A percentile compares a stretch with the other conserved stretches of the same genome.
phyloP scores from a whole-genome alignment of 2,888 invertebrate species.

The Eupithecia subfuscata region DNA sequence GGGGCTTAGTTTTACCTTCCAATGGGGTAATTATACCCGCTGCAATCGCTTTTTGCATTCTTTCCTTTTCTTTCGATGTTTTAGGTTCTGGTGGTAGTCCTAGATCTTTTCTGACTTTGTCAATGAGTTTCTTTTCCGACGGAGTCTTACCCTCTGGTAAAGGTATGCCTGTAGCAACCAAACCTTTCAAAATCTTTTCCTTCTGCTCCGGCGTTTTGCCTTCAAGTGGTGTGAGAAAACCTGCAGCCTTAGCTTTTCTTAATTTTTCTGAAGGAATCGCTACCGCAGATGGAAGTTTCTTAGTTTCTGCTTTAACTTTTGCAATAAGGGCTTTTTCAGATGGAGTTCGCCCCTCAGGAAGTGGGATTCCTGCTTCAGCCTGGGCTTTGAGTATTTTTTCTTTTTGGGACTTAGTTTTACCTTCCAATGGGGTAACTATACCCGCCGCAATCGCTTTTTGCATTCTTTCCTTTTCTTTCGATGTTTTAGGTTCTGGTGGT shows the following conservation, averaged over 20 bases:
- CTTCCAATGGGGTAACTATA: slow-evolving; percentile 43
- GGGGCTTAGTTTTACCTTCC: slow-evolving; percentile 42
- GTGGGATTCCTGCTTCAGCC: slow-evolving; percentile 45
- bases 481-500: slow-evolving; percentile 43
- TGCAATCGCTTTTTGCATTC: slow-evolving; percentile 43
- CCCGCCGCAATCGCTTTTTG: slow-evolving; percentile 43
- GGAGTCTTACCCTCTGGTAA: slow-evolving; percentile 46
- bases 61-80: slow-evolving; percentile 44
- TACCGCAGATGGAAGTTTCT: slow-evolving; percentile 12
- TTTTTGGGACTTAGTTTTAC: slow-evolving; percentile 44
- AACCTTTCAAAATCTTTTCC: slow-evolving; percentile 48
- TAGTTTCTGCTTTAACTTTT: slow-evolving; percentile 4
- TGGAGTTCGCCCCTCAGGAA: slow-evolving; percentile 52
- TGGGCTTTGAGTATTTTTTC: slow-evolving; percentile 46
- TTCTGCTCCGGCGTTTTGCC: slow-evolving; percentile 49
- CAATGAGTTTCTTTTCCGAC: slow-evolving; percentile 43
- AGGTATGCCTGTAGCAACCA: slow-evolving; percentile 42
- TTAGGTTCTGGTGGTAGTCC: slow-evolving; percentile 47
- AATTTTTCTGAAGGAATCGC: slow-evolving; percentile 42
- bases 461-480: slow-evolving; percentile 46
- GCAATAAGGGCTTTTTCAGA: slow-evolving; percentile 47
- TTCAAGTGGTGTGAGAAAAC: slow-evolving; percentile 28
- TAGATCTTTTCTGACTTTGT: slow-evolving; percentile 44
- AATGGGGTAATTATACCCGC: slow-evolving; percentile 42
- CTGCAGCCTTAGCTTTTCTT: slow-evolving; percentile 38